A percentile compares a stretch with the other conserved stretches of the same genome.
Conservation (phyloP, 92 coral and sea anemone genomes). For the Umimayanthus chanpuru region DNA sequence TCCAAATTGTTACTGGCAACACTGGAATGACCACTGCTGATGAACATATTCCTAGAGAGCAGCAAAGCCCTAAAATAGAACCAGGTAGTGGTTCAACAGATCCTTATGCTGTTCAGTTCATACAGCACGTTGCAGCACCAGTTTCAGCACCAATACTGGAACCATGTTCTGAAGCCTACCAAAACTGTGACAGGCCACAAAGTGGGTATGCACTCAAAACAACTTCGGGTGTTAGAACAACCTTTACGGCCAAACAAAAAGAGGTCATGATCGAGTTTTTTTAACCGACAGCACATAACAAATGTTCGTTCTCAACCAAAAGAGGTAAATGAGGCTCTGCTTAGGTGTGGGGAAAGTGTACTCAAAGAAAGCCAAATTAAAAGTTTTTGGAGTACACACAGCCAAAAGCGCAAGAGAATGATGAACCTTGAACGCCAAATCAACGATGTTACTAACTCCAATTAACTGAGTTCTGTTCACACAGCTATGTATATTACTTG, state of each 20-base stretch:
- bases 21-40: constrained; percentile 45
- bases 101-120: constrained; percentile 3
- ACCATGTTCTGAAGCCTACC: not conserved
- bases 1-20: constrained; percentile 8
- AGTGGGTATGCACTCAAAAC: constrained; percentile 40
- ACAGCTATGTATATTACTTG: too few relatives aligned
- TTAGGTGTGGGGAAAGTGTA: constrained; percentile 37
- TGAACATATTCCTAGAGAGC: not conserved
- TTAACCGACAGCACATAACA: constrained; percentile 36
- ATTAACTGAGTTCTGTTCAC: too few relatives aligned
- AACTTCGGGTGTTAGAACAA: constrained; percentile 26
- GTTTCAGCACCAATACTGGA: not conserved
- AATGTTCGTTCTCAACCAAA: constrained; percentile 52
- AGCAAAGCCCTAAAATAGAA: not conserved
- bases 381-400: constrained; percentile 66
- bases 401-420: constrained; percentile 55
- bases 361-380: constrained; percentile 60
- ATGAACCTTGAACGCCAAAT: constrained; percentile 40
- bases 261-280: constrained; percentile 51
- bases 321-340: constrained; percentile 48
- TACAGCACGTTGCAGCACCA: not conserved
- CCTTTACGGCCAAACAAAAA: constrained; percentile 52
- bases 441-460: not conserved
- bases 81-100: not conserved
- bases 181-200: not conserved